phyloP scores from a whole-genome alignment of 2,797 vertebrate genomes.

The Onychomys torridus region DNA sequence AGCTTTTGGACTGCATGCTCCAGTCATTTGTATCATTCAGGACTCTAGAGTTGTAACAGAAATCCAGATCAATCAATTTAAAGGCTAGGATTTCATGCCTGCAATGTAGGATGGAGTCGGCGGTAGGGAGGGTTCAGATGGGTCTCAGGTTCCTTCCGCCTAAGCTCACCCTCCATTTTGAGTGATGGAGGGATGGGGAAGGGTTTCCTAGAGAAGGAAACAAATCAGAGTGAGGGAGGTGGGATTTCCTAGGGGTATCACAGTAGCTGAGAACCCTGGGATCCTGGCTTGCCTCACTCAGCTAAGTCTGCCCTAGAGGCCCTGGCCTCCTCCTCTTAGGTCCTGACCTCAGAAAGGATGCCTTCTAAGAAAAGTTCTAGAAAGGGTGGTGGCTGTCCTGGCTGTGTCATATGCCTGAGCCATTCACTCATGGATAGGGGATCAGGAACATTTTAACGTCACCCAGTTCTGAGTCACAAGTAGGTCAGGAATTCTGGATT shows the following conservation, averaged over 20 bases:
- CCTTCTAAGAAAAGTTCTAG: neutral
- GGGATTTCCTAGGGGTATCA: neutral
- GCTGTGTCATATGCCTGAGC: neutral
- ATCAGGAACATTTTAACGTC: neutral
- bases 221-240: neutral
- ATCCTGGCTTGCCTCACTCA: no score
- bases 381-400: neutral
- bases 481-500: neutral
- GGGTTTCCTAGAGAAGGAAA: neutral
- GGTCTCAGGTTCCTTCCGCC: neutral
- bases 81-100: constrained; percentile 1
- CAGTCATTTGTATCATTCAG: neutral
- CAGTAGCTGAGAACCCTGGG: no score
- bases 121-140: neutral
- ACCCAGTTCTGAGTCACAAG: neutral
- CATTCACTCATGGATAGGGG: neutral
- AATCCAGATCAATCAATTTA: neutral
- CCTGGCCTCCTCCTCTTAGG: neutral
- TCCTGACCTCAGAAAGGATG: neutral
- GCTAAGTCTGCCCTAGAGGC: neutral
- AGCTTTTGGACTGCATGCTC: neutral
- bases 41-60: neutral
- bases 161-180: neutral
- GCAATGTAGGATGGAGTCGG: neutral
- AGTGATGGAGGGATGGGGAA: no score